Conservation (phyloP, 2,888 invertebrate species). For the Ditylenchus weischeri region DNA sequence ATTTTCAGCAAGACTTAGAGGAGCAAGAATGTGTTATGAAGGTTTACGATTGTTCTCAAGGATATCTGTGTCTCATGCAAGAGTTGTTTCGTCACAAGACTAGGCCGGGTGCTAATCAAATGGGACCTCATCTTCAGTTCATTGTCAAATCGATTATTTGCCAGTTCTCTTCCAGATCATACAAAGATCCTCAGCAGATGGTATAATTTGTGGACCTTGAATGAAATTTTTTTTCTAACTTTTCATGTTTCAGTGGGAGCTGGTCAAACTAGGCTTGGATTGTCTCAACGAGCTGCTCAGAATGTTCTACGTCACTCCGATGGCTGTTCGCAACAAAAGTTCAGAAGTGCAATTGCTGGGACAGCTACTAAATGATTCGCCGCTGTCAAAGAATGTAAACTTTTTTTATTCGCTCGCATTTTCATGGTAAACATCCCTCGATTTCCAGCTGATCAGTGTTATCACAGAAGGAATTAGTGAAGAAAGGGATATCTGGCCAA, state of each 20-base stretch:
- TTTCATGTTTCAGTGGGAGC: slow-evolving; percentile 42
- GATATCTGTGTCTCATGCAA: slow-evolving; percentile 42
- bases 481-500: slow-evolving; percentile 10
- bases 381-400: slow-evolving; percentile 32
- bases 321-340: slow-evolving; percentile 38
- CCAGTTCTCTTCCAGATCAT: slow-evolving; percentile 43
- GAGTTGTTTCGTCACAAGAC: slow-evolving; percentile 37
- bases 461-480: slow-evolving; percentile 38
- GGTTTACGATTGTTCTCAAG: slow-evolving; percentile 45
- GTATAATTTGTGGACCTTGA: slow-evolving; percentile 18
- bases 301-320: slow-evolving; percentile 44
- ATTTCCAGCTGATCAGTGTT: slow-evolving; percentile 39
- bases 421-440: slow-evolving; percentile 6
- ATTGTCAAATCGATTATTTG: slow-evolving; percentile 43
- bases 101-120: slow-evolving; percentile 20
- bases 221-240: background rate
- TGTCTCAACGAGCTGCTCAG: slow-evolving; percentile 43
- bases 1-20: slow-evolving; percentile 48
- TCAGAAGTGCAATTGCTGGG: slow-evolving; percentile 42
- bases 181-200: slow-evolving; percentile 48
- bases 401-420: background rate
- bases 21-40: slow-evolving; percentile 43
- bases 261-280: slow-evolving; percentile 42
- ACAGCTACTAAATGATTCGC: slow-evolving; percentile 51
- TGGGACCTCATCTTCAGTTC: slow-evolving; percentile 45